Evolutionary conservation across 2,797 vertebrate species (phyloP).

Genomic region (Melopsittacus undulatus): DNA sequence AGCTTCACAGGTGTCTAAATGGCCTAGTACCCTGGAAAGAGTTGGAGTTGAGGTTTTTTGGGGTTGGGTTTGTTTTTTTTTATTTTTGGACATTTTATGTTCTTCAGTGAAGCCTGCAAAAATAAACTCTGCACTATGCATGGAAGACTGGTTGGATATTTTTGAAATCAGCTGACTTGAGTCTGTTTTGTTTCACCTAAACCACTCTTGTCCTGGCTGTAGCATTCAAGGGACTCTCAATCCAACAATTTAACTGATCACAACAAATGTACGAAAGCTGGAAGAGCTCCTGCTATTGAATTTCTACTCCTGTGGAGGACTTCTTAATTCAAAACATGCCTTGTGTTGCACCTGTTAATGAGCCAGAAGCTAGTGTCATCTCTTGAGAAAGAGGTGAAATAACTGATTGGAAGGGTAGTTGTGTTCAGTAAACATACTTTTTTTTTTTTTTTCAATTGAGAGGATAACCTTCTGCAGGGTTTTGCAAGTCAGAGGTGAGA

Average conservation of each 20-base stretch:
- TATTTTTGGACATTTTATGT: neutral
- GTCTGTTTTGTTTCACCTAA: neutral
- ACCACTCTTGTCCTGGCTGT: neutral
- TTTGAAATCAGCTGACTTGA: neutral
- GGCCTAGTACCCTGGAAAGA: neutral
- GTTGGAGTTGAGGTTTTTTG: neutral
- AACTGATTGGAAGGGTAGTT: neutral
- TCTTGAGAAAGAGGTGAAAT: neutral
- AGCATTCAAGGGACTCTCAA: neutral
- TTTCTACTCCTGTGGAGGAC: neutral
- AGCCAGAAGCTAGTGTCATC: neutral
- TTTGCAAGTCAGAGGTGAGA: neutral
- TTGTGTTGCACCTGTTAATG: neutral
- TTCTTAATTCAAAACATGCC: neutral
- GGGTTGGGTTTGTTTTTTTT: neutral
- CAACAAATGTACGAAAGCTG: neutral
- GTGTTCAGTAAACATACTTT: neutral
- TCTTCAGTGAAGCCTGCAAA: neutral
- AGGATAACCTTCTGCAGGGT: neutral
- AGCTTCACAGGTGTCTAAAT: neutral
- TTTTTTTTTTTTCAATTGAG: neutral
- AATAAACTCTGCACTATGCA: neutral
- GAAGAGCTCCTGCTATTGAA: neutral
- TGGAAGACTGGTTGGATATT: neutral
- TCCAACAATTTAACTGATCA: neutral